Base-by-base conservation (phyloP, 2,888 invertebrate species). In the Drosophila emarginata region DNA sequence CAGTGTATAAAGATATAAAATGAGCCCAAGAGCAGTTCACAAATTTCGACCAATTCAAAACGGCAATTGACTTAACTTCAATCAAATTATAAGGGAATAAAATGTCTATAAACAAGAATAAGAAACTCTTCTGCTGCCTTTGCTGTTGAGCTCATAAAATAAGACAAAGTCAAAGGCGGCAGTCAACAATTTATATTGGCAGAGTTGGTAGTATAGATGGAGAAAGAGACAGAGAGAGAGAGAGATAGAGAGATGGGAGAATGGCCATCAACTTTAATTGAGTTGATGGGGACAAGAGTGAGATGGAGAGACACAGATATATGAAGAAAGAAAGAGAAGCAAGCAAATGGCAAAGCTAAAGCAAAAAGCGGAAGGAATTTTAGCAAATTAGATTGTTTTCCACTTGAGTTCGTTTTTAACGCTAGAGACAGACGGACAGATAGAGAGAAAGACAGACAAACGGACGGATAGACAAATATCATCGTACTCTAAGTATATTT, bases 361-460 rank as follows among this genome's bases (percentile, higher is more conserved):
- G 61, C 67, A 45, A 65, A 61, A 62, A 80, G 81, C 86, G 80
- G 80, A 87, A 77, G 85, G 78, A 83, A 87, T 84, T 80, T 88
- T 89, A 89, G 89, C 88, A 90, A 90, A 90, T 90, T 90, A 89
- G 90, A 90, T 90, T 90, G 90, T 90, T 90, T 90, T 90, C 90
- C 90, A 89, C 89, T 89, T 89, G 90, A 90, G 90, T 89, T 90
- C 86, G 89, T 88, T 89, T 45, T 84, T 79, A 88, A 80, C 87
- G 87, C 87, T 77, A 45, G 78, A 66, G 66, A 67, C 65, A 65
- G 67, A 76, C 72, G 60, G 64, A 71, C 72, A 69, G 66, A 52
- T 69, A 32, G 72, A 32, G 32, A 32, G 32, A 32, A 4, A 32
- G 9, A 69, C 61, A 52, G 50, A 66, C 40, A 39, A 26, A 28